Percentiles rank a stretch among this genome's conserved stretches.
These are phyloP conservation scores for Penaeus monodon DNA, from an alignment of 2,888 invertebrate species.

Conservation along the genomic window DNA sequence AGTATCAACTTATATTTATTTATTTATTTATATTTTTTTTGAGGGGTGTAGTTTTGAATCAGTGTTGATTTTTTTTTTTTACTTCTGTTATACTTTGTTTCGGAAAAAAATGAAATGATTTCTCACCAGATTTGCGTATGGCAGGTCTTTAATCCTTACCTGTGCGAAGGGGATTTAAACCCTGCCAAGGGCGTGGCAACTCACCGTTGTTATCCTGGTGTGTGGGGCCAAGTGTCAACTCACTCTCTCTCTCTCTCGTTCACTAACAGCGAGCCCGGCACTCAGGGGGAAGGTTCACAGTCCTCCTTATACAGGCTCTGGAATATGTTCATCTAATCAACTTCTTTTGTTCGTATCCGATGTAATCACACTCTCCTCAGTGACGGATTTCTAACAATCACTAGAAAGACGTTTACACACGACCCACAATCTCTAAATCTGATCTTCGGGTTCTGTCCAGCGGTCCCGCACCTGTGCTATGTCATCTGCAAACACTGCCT, in stretches of 20 bases:
- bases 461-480: conserved; percentile 21
- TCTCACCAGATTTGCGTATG: not conserved
- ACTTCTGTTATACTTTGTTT: no score
- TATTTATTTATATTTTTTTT: no score
- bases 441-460: conserved; percentile 7
- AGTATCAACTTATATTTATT: no score
- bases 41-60: no score
- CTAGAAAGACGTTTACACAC: conserved; percentile 2
- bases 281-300: no score
- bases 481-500: conserved; percentile 8
- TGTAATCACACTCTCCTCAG: no score
- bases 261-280: no score
- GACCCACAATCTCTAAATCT: conserved; percentile 24
- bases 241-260: not conserved
- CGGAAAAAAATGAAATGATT: not conserved
- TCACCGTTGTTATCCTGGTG: conserved; percentile 1
- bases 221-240: not conserved
- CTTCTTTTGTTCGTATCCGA: no score
- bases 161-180: conserved; percentile 6
- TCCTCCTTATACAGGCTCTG: no score
- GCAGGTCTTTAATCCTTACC: conserved; percentile 3
- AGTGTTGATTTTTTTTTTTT: no score
- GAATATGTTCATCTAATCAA: no score
- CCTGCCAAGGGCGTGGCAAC: not conserved
- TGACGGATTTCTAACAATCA: no score